Percentiles rank a stretch among this genome's conserved stretches.
phyloP scores from a whole-genome alignment of 1,140 invertebrate genomes.

The Harlomillsia oculata region DNA sequence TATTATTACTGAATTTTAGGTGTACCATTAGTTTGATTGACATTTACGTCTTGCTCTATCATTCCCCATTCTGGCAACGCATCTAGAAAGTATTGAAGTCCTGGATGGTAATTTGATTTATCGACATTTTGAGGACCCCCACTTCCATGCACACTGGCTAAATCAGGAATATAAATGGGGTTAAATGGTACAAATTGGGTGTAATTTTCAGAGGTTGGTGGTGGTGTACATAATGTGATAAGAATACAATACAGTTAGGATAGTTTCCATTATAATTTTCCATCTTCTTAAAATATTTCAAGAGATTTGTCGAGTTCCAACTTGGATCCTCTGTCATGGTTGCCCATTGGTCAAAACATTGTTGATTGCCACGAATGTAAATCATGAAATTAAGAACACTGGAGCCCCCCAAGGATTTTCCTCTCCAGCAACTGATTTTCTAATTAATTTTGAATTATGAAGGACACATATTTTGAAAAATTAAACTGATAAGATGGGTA shows the following conservation, averaged over 20 bases:
- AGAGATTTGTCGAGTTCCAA: conserved; percentile 57
- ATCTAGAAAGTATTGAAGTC: background rate
- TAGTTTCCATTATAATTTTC: conserved; percentile 39
- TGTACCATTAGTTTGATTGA: conserved; percentile 11
- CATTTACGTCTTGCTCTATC: conserved; percentile 2
- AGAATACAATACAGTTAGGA: conserved; percentile 15
- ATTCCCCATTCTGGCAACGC: background rate
- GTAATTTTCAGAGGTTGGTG: background rate
- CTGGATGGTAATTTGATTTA: background rate
- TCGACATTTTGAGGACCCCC: background rate
- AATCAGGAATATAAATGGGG: background rate
- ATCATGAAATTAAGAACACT: conserved; percentile 81
- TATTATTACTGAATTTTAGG: no score
- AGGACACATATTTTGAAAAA: no score
- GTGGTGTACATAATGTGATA: background rate
- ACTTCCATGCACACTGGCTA: conserved; percentile 5
- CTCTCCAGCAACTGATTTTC: no score
- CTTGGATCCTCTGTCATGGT: conserved; percentile 45
- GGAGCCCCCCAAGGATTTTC: conserved; percentile 38
- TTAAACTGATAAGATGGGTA: no score
- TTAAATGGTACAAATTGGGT: background rate
- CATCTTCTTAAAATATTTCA: conserved; percentile 41
- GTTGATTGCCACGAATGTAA: conserved; percentile 71
- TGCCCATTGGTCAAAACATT: conserved; percentile 76
- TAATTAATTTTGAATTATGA: no score